Conservation (phyloP, 2,888 invertebrate species). For the Eumerus sabulonum region DNA sequence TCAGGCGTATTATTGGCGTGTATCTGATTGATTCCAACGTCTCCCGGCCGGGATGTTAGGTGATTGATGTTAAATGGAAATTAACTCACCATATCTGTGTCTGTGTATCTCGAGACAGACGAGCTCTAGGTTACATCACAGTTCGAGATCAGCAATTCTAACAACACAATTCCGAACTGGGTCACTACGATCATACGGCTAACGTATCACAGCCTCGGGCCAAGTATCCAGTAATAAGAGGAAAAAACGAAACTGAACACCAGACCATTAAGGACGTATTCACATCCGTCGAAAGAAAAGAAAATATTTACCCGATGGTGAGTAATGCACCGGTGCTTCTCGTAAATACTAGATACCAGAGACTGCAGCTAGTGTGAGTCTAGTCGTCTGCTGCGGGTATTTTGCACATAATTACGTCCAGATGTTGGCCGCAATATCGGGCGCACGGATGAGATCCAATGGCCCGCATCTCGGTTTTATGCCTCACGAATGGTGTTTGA, state of each 20-base stretch:
- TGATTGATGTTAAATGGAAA: conserved; percentile 19
- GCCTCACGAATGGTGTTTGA: conserved; percentile 62
- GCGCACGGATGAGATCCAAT: conserved; percentile 56
- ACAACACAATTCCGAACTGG: conserved; percentile 21
- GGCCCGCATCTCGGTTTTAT: conserved; percentile 26
- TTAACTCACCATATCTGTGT: too few species aligned
- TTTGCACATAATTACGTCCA: conserved; percentile 69
- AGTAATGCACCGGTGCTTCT: conserved; percentile 58
- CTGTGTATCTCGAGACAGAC: too few species aligned
- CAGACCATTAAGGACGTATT: conserved; percentile 54
- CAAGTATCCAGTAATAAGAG: neutral
- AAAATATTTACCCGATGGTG: conserved; percentile 58
- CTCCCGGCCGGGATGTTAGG: conserved; percentile 9
- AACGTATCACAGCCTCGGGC: conserved; percentile 43
- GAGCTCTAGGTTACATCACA: too few species aligned
- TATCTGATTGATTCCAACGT: conserved; percentile 43
- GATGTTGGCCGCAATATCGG: conserved; percentile 63
- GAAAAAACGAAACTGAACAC: too few species aligned
- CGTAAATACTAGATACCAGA: conserved; percentile 56
- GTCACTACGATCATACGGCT: conserved; percentile 61
- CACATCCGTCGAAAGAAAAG: conserved; percentile 61
- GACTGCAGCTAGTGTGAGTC: too few species aligned
- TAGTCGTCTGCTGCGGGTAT: conserved; percentile 42
- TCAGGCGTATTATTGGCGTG: conserved; percentile 25
- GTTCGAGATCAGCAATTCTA: too few species aligned